Base-by-base conservation (phyloP, 2,113 vertebrate species). In the Todiramphus chloris region DNA sequence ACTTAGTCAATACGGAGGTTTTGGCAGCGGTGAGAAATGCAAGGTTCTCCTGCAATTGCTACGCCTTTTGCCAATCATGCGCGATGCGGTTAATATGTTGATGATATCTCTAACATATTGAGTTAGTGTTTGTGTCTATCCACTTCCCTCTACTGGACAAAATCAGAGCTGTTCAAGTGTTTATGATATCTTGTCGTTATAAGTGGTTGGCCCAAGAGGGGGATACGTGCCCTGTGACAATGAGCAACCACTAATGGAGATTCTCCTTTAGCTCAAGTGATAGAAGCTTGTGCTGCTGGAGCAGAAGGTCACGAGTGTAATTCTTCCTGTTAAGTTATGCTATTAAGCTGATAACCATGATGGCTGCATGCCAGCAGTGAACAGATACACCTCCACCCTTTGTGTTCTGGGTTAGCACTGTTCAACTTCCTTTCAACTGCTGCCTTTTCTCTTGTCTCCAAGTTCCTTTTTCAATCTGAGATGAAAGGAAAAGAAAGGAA, bases 131-230 rank as follows among this genome's bases (percentile, higher is more conserved):
- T 97, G 92, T 25, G 92, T 97, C 96, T 96, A 92, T 94, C 51
- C 96, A 83, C 96, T 96, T 96, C 92, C 96, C 96, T 96, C 96
- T 97, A 93, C 94, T 97, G 96, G 95, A 96, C 92, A 93, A 96
- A 97, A 92, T 93, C 92, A 96, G 96, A 95, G 96, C 90, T 96
- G 95, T 94, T 95, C 87, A 90, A 94, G 83, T 93, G 94, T 93
- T 96, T 94, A 93, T 93, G 95, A 91, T 91, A 96, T 64, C 93
- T 93, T 96, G 92, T 94, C 48, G 0, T 86, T 86, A 25, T 90
- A 96, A 95, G 94, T 94, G 92, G 95, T 87, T 94, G 96, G 96
- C 94, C 93, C 92, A 94, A 96, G 93, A 96, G 94, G 81, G 86
- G 90, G 86, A 94, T 83, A 92, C 1, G 58, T 95, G 94, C 83